Conservation (phyloP, 2,888 invertebrate genomes). For the Trypoxylon attenuatum region DNA sequence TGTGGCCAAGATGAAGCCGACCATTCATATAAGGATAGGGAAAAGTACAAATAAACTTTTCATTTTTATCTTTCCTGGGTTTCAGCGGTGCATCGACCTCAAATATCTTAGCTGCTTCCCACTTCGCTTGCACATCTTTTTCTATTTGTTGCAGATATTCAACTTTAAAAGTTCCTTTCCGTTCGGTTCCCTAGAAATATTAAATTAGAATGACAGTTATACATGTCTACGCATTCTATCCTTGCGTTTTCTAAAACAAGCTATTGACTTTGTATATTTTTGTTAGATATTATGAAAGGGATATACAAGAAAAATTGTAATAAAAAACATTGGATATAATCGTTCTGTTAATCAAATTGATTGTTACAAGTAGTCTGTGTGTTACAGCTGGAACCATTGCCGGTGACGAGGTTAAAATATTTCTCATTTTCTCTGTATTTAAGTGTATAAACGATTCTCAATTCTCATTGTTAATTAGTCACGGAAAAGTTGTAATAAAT, state of each 20-base stretch:
- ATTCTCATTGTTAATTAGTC: background rate
- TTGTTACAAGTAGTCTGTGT: background rate
- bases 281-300: background rate
- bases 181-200: slow-evolving; percentile 73
- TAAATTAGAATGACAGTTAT: background rate
- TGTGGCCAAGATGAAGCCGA: slow-evolving; percentile 96
- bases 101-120: slow-evolving; percentile 88
- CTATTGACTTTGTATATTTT: background rate
- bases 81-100: slow-evolving; percentile 87
- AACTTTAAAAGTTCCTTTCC: slow-evolving; percentile 98
- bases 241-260: no score
- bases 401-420: slow-evolving; percentile 13
- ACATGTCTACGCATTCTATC: background rate
- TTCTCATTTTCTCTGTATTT: background rate
- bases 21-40: slow-evolving; percentile 99
- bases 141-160: slow-evolving; percentile 94
- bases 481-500: background rate
- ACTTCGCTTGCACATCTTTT: slow-evolving; percentile 86
- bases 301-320: background rate
- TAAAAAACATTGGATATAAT: background rate
- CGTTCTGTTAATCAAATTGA: background rate
- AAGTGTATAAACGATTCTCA: background rate
- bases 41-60: slow-evolving; percentile 95
- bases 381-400: background rate
- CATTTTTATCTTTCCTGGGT: slow-evolving; percentile 77